Evolutionary conservation across 2,888 invertebrate genomes (phyloP).

Genomic region (Nasonia oneida): DNA sequence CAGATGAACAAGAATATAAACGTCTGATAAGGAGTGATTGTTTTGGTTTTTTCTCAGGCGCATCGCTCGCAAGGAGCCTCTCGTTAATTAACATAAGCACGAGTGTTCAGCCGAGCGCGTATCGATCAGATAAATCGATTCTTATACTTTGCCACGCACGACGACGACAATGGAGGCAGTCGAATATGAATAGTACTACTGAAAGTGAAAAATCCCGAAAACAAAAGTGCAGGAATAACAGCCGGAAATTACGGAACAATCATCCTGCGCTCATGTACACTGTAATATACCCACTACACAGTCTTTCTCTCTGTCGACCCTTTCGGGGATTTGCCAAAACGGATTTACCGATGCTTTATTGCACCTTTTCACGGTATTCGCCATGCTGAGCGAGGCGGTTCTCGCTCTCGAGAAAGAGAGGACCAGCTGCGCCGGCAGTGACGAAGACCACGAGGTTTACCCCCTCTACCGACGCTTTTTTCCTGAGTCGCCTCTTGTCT

Average conservation of each 20-base stretch:
- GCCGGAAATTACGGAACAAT: constrained; percentile 8
- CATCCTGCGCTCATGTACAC: background rate
- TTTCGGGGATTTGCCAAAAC: constrained; percentile 57
- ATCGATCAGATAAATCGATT: constrained; percentile 17
- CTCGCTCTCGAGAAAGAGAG: background rate
- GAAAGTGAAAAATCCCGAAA: background rate
- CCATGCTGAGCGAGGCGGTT: constrained; percentile 34
- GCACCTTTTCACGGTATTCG: constrained; percentile 56
- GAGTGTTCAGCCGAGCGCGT: background rate
- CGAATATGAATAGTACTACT: background rate
- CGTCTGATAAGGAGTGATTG: background rate
- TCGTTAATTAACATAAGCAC: background rate
- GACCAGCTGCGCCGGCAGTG: constrained; percentile 45
- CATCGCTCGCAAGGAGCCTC: background rate
- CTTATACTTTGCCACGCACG: background rate
- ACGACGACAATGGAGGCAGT: background rate
- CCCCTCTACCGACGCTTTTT: constrained; percentile 1
- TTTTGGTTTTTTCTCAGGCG: background rate
- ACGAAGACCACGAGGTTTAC: background rate
- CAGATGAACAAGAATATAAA: background rate
- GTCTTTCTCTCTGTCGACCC: background rate
- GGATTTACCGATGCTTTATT: constrained; percentile 58
- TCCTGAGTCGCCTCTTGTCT: constrained; percentile 25
- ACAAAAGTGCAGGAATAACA: background rate
- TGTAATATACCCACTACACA: background rate